Evolutionary conservation across 1,140 invertebrate genomes (phyloP).

Genomic region (Littorina saxatilis): DNA sequence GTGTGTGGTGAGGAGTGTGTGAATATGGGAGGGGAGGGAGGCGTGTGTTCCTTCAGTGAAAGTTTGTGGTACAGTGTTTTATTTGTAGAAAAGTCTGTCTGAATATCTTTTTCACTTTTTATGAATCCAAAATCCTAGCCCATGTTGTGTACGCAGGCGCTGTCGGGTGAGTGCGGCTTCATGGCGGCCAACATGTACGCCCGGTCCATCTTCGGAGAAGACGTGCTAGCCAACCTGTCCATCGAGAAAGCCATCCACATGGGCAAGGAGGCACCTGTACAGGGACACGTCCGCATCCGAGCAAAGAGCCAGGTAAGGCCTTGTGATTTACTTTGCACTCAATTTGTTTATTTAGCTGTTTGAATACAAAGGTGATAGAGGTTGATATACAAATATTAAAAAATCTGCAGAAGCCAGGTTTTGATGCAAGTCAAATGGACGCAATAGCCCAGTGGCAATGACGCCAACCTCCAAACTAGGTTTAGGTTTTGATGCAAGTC

Average conservation of each 20-base stretch:
- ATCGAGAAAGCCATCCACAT: conserved; percentile 96
- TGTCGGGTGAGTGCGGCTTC: conserved; percentile 97
- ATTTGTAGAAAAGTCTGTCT: too few relatives aligned
- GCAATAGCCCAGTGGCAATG: too few relatives aligned
- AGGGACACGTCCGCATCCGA: conserved; percentile 96
- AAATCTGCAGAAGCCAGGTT: too few relatives aligned
- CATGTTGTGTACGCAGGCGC: conserved; percentile 82
- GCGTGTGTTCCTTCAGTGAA: neutral
- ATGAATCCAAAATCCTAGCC: too few relatives aligned
- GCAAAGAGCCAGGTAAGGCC: conserved; percentile 94
- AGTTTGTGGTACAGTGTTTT: too few relatives aligned
- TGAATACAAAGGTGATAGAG: neutral
- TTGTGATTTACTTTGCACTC: too few relatives aligned
- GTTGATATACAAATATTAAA: too few relatives aligned
- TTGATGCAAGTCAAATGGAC: too few relatives aligned
- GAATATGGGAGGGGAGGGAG: neutral
- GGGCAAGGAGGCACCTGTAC: conserved; percentile 87
- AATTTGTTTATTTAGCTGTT: too few relatives aligned
- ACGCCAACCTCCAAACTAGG: too few relatives aligned
- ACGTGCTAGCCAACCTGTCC: conserved; percentile 98
- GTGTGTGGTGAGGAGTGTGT: neutral
- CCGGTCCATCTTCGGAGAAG: conserved; percentile 99
- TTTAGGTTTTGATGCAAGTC: too few relatives aligned
- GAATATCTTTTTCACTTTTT: too few relatives aligned
- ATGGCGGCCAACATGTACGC: conserved; percentile 99